Base-by-base conservation (phyloP, 2,888 invertebrate genomes). In the Conchocele bisecta region DNA sequence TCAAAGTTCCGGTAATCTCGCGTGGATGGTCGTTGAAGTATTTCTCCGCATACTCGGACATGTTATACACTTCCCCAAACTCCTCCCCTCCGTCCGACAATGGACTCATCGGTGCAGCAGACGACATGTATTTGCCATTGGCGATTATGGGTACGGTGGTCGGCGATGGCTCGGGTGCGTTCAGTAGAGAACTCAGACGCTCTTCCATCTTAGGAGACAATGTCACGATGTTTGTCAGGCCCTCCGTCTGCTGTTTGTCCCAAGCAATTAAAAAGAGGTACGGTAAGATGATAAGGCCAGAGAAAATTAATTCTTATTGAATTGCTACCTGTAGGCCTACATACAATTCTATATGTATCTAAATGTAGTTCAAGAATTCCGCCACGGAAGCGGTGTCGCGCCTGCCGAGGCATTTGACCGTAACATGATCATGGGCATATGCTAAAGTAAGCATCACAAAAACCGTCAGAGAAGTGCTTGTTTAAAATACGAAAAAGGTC, bases 31-130 rank as follows among this genome's bases (percentile, higher is more conserved):
- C 94, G 90, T 98, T 98, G 92, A 96, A 98, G 91, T 96, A 96
- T 74, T 95, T 94, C 87, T 97, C 96, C n/a, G 98, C 98, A 92
- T 97, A 98, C 88, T 98, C 97, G 0, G 96, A 93, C 89, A 98
- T 95, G 88, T 97, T 97, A 88, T 95, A 95, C 94, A 72, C 69
- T 17, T 78, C 79, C 15, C 63, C 77, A 37, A 77, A 77, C 1
- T 76, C 76, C 17, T 67, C 78, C 1, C 75, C 76, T 37, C 72
- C 71, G 39, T 69, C 77, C 22, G 74, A 74, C 39, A 65, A 54
- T 7, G 66, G 75, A 44, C 75, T 75, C 48, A 70, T 54, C 26
- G 60, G 78, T 28, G 68, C 69, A 28, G 64, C 46, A 3, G 77
- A 73, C 17, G 77, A 69, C 50, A 70, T 37, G 11, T 60, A 37